Evolutionary conservation across 2,797 vertebrate species (phyloP).

Genomic region (Gallinago nigripennis): DNA sequence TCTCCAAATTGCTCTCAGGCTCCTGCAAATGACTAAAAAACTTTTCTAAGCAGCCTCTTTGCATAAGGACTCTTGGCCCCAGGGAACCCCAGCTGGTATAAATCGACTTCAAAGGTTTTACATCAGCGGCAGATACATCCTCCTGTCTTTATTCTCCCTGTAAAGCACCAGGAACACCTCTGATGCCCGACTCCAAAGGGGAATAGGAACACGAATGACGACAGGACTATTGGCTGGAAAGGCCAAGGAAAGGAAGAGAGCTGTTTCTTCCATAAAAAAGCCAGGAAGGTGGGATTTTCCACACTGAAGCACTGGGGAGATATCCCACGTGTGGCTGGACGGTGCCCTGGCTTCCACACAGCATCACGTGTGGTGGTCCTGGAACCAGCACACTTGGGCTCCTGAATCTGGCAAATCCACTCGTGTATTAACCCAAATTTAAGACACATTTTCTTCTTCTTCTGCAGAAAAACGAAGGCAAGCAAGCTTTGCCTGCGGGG

Average conservation of each 20-base stretch:
- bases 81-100: conserved; percentile 23
- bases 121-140: not conserved
- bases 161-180: not conserved
- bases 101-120: conserved; percentile 5
- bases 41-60: not conserved
- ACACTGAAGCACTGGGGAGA: fast-evolving
- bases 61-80: conserved; percentile 41
- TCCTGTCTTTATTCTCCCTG: not conserved
- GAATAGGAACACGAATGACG: not conserved
- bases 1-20: not conserved
- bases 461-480: not conserved
- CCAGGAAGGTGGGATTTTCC: not conserved
- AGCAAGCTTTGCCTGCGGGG: not conserved
- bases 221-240: not conserved
- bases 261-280: not conserved
- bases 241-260: not conserved
- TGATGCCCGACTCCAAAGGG: not conserved
- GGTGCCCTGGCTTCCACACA: not conserved
- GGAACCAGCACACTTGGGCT: not conserved
- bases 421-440: not conserved
- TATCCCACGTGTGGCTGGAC: not conserved
- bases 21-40: not conserved
- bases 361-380: fast-evolving
- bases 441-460: not conserved
- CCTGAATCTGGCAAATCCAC: fast-evolving